Evolutionary conservation across 2,113 vertebrate genomes (phyloP).

Genomic region (Monopterus albus): DNA sequence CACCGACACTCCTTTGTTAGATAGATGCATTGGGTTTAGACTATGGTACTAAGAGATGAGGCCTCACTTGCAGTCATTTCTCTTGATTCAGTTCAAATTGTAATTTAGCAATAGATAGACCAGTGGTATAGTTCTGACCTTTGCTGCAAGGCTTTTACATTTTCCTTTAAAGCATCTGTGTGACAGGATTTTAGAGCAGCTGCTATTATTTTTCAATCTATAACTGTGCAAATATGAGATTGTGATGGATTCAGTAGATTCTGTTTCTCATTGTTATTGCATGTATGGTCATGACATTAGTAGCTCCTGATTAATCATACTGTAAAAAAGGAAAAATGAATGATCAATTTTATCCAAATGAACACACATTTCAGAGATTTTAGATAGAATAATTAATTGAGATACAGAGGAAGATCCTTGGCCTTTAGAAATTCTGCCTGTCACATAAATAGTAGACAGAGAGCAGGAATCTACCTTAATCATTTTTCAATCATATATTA

Average conservation of each 20-base stretch:
- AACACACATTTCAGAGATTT: neutral
- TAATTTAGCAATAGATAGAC: conserved; percentile 80
- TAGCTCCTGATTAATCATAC: conserved; percentile 5
- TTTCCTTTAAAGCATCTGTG: conserved; percentile 51
- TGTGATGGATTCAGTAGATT: conserved; percentile 6
- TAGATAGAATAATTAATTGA: neutral
- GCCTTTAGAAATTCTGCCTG: too few species aligned
- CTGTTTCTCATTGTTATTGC: conserved; percentile 29
- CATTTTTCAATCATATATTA: neutral
- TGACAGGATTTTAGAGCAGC: conserved; percentile 21
- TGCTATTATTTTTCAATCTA: conserved; percentile 39
- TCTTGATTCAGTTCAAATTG: conserved; percentile 76
- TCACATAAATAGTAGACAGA: neutral
- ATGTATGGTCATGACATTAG: conserved; percentile 31
- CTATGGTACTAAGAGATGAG: conserved; percentile 58
- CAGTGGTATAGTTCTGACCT: conserved; percentile 61
- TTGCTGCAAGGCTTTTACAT: conserved; percentile 63
- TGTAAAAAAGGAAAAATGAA: neutral
- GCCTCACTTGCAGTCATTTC: conserved; percentile 69
- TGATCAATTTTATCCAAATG: neutral
- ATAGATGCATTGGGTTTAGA: conserved; percentile 65
- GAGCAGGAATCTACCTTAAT: neutral
- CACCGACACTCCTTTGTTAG: conserved; percentile 54
- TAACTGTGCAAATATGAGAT: conserved; percentile 37
- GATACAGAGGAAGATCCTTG: too few species aligned